Base-by-base conservation (phyloP, 1,140 invertebrate genomes). In the Brachionus angularis region DNA sequence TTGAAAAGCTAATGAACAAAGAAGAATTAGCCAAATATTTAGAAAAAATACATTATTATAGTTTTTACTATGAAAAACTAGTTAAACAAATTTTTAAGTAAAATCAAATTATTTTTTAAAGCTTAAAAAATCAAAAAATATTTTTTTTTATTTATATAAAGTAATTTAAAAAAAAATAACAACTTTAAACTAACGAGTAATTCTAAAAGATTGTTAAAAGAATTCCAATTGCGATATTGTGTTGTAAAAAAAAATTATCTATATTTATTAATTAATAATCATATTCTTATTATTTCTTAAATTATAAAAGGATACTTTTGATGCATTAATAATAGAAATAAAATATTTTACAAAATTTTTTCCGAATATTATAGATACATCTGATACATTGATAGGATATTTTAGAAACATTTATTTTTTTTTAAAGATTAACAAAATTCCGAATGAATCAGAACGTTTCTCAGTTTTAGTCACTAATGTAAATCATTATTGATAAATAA, bases 131-230 rank as follows among this genome's bases (percentile, higher is more conserved):
- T n/a, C n/a, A n/a, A n/a, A 10, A 16, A 42, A 16, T 42, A 10
- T 42, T 42, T 42, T 42, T 42, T 42, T 42, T 42, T 10, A 42
- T 42, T 16, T 42, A 16, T 42, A 10, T 42, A 10, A 10, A 10
- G 39, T 16, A 67, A 67, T 33, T 31, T 46, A 10, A 47, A 33
- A 47, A 47, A 8, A 23, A 58, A 58, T 14, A 33, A 36, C 33
- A 16, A 8, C n/a, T 58, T 58, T 58, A 16, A 34, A 3, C 42
- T 67, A n/a, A 67, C 42, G 0, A 49, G 27, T 23, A 67, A 67
- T 36, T 67, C 62, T 23, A 67, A 67, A 18, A 39, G 62, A 34
- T 14, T 67, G 23, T 14, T 67, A 16, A 67, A 67, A 67, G 62
- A 67, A 36, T 67, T 67, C 29, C 62, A 67, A 29, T 27, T 67